Evolutionary conservation across 2,113 vertebrate species (phyloP), one percentile per base, ranked within the genome.

Genomic region (Balaeniceps rex): DNA sequence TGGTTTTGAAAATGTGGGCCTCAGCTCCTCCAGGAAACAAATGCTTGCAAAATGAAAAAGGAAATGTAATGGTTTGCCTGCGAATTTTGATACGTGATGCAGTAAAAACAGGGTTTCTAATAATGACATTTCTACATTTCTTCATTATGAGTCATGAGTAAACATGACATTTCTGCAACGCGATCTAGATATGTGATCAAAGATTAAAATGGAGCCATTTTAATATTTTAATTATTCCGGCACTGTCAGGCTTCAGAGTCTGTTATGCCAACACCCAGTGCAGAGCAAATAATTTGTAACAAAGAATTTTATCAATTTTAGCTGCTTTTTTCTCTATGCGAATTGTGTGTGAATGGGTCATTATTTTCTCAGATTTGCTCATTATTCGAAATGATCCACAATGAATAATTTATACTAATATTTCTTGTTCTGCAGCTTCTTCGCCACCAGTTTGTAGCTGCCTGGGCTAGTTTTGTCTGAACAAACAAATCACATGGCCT

Each of bases 301-400:
- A 95, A 96, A 97, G 96, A 96, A 95, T 96, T 95, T 97, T 96
- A 97, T 97, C 90, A 87, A 96, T 87, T 93, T 96, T 94, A 96
- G 85, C 64, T 72, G 42, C 87, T 85, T 93, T 97, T 95, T 91
- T 66, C 95, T 96, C 88, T 68, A 61, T 87, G 65, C 0, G 66
- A 94, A 94, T 90, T 95, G 46, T 96, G 55, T 69, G 81, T 87
- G 93, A 94, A 78, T 2, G 23, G 95, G 93, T 96, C 96, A 93
- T 95, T 97, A 94, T 97, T 95, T 97, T 94, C 90, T 94, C 84
- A 96, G 93, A 96, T 97, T 97, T 96, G 83, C 82, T 94, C 95
- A 95, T 95, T 95, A 96, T 93, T 97, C 0, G 3, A 76, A 94
- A 88, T 64, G 74, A 97, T 92, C 93, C 63, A 85, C 54, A 75